Conservation (phyloP, 1,140 invertebrate genomes). For the Drosophila lowei region DNA sequence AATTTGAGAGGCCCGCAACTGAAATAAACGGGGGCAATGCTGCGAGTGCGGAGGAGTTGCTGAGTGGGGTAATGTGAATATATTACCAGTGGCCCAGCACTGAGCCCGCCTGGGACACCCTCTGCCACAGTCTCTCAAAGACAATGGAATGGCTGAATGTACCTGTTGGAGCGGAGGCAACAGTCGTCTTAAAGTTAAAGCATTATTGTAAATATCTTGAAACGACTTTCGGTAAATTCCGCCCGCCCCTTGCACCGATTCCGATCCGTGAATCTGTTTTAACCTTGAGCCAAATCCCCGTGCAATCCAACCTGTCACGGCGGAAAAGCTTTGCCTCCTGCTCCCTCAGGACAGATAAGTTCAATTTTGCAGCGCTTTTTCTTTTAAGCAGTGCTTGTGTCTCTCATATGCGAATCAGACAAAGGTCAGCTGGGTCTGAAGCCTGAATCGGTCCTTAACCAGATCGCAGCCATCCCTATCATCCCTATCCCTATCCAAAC, state of each 20-base stretch:
- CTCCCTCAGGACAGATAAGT: constrained; percentile 56
- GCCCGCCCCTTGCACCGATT: too few relatives aligned
- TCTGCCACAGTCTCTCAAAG: background rate
- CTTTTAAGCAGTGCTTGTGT: constrained; percentile 63
- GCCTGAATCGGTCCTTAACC: constrained; percentile 45
- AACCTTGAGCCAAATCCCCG: too few relatives aligned
- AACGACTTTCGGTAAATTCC: too few relatives aligned
- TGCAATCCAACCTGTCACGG: background rate
- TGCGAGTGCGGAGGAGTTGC: background rate
- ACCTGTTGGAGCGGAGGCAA: too few relatives aligned
- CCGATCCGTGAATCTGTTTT: too few relatives aligned
- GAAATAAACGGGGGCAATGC: constrained; percentile 10
- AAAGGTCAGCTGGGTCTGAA: constrained; percentile 51
- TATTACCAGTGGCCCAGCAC: constrained; percentile 31
- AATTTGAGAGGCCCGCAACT: constrained; percentile 46
- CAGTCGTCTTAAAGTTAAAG: constrained; percentile 1
- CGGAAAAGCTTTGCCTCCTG: background rate
- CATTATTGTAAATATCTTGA: too few relatives aligned
- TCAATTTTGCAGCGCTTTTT: constrained; percentile 43
- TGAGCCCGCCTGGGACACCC: background rate
- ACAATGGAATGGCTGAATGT: constrained; percentile 20
- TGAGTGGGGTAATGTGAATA: constrained; percentile 56
- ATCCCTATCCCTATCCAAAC: too few relatives aligned
- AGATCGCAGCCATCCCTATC: background rate
- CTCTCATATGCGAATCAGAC: constrained; percentile 55